Base-by-base conservation (phyloP, 2,888 invertebrate genomes). In the Temnothorax ravouxi region DNA sequence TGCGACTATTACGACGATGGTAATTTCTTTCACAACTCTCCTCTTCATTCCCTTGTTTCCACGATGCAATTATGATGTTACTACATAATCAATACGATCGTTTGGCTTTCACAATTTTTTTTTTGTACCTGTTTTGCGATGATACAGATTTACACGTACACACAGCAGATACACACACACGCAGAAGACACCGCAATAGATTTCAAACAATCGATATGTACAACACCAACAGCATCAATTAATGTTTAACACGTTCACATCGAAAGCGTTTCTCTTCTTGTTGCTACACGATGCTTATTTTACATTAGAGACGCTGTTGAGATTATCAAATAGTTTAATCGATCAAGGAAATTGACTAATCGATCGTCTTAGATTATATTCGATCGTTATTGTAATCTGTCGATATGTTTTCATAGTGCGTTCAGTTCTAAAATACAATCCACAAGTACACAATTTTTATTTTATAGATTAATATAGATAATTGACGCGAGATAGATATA, bases 1-100 rank as follows among this genome's bases (percentile, higher is more conserved):
- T 94, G 92, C 94, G 94, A 95, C 94, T 94, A 94, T 95, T 95
- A 95, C 93, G 94, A 94, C 93, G 94, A 95, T 94, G 95, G 95
- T 95, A 95, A 95, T 94, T 94, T 91, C 92, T 92, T 93, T 93
- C 89, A 92, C 92, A 90, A 90, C 89, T 90, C 88, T 88, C 84
- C 90, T 90, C 87, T 90, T 85, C 69, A 86, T 83, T 84, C 87
- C 89, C 86, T 84, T 72, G 66, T 75, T 47, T 67, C 72, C 72
- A 56, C 79, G 86, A 67, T 77, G 84, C 88, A 87, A 83, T 89
- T 83, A 80, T 88, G 54, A 71, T 84, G 67, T 75, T 67, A 74
- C 61, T 80, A 86, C 76, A 79, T 72, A 75, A 76, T 85, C 59
- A 56, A 79, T 86, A 87, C 87, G 85, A 85, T 91, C 87, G 88